Evolutionary conservation across 2,888 invertebrate species (phyloP).

Genomic region (Agrochola circellaris): DNA sequence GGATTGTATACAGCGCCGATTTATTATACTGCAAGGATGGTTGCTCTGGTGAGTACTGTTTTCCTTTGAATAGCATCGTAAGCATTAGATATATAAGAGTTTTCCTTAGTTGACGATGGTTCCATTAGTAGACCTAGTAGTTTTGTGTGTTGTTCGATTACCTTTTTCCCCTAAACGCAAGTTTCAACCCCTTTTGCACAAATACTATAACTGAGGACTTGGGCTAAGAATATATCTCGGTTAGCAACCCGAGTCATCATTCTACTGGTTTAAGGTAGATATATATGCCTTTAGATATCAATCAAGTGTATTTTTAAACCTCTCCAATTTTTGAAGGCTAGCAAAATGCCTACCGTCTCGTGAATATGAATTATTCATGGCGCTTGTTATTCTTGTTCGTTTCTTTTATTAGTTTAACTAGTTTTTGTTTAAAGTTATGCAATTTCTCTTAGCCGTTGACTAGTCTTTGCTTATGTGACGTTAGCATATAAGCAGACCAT

Average conservation of each 20-base stretch:
- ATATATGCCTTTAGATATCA: too few relatives aligned
- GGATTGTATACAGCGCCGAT: constrained; percentile 95
- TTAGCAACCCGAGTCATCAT: background rate
- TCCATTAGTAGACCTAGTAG: background rate
- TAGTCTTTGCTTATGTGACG: background rate
- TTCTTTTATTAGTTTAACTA: background rate
- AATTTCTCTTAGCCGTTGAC: background rate
- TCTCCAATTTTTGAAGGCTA: background rate
- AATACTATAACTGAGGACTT: background rate
- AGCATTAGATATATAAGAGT: background rate
- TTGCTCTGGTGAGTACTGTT: constrained; percentile 92
- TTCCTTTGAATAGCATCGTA: background rate
- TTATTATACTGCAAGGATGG: constrained; percentile 95
- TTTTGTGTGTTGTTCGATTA: too few relatives aligned
- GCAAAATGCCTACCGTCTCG: too few relatives aligned
- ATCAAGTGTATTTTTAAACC: too few relatives aligned
- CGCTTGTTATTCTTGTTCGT: background rate
- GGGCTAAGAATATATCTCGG: background rate
- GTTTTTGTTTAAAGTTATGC: constrained; percentile 14
- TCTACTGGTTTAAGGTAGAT: background rate
- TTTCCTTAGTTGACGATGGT: background rate
- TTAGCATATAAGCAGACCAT: background rate
- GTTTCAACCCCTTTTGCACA: background rate
- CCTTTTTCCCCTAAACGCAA: background rate
- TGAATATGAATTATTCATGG: background rate